Percentiles rank a stretch among this genome's conserved stretches.
phyloP scores from a whole-genome alignment of 2,113 vertebrate genomes.

The Calidris pugnax region DNA sequence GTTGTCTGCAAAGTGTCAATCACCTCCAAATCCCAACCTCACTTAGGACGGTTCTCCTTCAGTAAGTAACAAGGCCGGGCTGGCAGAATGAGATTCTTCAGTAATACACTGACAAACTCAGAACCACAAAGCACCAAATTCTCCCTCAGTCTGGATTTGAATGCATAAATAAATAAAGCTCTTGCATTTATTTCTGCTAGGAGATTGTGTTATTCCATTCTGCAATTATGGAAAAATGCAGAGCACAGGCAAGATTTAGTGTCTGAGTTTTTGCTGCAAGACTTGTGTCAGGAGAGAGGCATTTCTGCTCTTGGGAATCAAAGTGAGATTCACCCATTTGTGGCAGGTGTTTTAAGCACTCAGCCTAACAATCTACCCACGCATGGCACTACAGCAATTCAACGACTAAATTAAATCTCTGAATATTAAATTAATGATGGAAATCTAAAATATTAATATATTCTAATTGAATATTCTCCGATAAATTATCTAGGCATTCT shows the following conservation, averaged over 20 bases:
- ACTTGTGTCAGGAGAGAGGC: conserved; percentile 44
- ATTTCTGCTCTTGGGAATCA: conserved; percentile 52
- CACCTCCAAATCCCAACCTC: conserved; percentile 5
- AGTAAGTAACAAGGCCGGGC: conserved; percentile 1
- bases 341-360: conserved; percentile 62
- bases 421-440: conserved; percentile 84
- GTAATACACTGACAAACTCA: background rate
- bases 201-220: background rate
- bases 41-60: background rate
- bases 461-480: conserved; percentile 87
- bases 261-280: conserved; percentile 3
- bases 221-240: conserved; percentile 32
- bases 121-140: conserved; percentile 31
- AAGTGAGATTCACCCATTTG: conserved; percentile 61
- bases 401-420: conserved; percentile 79
- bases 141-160: conserved; percentile 7
- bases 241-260: background rate
- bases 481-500: conserved; percentile 88
- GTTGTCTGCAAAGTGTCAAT: background rate
- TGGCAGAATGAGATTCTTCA: conserved; percentile 40
- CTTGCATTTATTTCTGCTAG: conserved; percentile 22
- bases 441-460: conserved; percentile 88
- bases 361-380: conserved; percentile 48
- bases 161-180: conserved; percentile 12
- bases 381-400: conserved; percentile 46